phyloP scores from a whole-genome alignment of 2,888 invertebrate genomes.

The Aethes cnicana region DNA sequence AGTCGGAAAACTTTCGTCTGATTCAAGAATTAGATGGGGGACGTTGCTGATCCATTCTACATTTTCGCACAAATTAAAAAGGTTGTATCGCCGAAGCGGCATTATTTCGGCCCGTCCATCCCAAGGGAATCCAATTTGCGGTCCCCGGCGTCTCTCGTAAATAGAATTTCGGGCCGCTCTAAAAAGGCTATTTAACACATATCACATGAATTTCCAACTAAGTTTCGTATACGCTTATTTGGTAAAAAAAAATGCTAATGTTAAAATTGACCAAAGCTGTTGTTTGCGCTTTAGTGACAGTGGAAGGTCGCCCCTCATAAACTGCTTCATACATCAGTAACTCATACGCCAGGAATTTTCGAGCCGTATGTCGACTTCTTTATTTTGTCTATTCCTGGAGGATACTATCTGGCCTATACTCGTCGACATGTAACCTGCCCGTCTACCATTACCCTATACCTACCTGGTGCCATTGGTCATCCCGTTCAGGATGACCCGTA shows the following conservation, averaged over 20 bases:
- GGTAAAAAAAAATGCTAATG: slow-evolving; percentile 35
- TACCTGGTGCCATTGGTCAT: no score
- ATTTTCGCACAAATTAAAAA: slow-evolving; percentile 60
- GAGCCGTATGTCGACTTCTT: no score
- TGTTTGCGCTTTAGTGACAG: no score
- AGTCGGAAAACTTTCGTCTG: not conserved
- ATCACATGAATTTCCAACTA: slow-evolving; percentile 43
- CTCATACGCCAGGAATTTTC: no score
- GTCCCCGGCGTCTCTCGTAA: slow-evolving; percentile 57
- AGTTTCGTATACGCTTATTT: slow-evolving; percentile 44
- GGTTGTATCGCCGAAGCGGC: slow-evolving; percentile 52
- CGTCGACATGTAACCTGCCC: no score
- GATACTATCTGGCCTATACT: no score
- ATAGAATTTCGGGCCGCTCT: slow-evolving; percentile 65
- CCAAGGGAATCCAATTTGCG: slow-evolving; percentile 70
- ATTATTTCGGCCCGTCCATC: slow-evolving; percentile 65
- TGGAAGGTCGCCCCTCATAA: no score
- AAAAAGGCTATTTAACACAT: slow-evolving; percentile 61
- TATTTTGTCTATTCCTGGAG: no score
- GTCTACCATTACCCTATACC: no score
- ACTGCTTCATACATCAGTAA: no score
- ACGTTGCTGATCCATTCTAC: slow-evolving; percentile 38
- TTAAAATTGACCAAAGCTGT: no score
- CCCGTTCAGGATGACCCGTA: no score
- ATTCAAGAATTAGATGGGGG: slow-evolving; percentile 1